Conservation (phyloP, 2,113 vertebrate species). For the Myrmecobius fasciatus region DNA sequence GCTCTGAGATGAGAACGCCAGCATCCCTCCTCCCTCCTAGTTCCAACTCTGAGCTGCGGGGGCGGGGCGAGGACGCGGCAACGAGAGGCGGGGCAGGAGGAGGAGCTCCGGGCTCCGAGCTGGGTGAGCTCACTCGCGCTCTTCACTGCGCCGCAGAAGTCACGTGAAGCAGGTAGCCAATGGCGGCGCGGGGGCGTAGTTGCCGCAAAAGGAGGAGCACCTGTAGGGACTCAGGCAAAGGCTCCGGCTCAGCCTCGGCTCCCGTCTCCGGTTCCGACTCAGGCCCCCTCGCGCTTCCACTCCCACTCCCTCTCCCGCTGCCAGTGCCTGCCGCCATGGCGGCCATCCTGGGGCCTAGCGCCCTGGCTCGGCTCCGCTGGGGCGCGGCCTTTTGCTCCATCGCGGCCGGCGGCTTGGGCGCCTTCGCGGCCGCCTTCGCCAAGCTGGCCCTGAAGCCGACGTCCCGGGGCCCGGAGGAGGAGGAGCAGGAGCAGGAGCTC, state of each 20-base stretch:
- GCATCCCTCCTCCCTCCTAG: not conserved
- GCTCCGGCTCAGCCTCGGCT: not conserved
- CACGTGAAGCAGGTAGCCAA: conserved; percentile 47
- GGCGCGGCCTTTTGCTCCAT: conserved; percentile 85
- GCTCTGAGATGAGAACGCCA: not conserved
- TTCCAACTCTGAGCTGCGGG: not conserved
- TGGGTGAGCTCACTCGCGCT: not conserved
- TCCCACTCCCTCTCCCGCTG: not conserved
- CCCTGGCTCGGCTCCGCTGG: conserved; percentile 76
- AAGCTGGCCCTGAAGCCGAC: conserved; percentile 90
- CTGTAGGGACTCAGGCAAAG: not conserved
- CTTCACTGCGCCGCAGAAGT: not conserved
- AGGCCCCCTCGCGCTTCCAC: conserved; percentile 13
- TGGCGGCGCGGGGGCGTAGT: not conserved
- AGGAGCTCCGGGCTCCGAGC: too few relatives aligned
- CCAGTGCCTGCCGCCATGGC: conserved; percentile 48
- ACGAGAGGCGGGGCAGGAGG: too few relatives aligned
- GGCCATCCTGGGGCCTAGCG: conserved; percentile 33
- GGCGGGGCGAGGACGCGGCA: not conserved
- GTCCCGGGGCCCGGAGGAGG: conserved; percentile 58
- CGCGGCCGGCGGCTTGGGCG: conserved; percentile 88
- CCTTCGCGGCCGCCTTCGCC: conserved; percentile 90
- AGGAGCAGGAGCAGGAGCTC: conserved; percentile 24
- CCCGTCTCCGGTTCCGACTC: not conserved
- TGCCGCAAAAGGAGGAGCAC: accelerated